Conservation (phyloP, 37 sponge, comb jelly and placozoan genomes). For the Theonella swinhoei region DNA sequence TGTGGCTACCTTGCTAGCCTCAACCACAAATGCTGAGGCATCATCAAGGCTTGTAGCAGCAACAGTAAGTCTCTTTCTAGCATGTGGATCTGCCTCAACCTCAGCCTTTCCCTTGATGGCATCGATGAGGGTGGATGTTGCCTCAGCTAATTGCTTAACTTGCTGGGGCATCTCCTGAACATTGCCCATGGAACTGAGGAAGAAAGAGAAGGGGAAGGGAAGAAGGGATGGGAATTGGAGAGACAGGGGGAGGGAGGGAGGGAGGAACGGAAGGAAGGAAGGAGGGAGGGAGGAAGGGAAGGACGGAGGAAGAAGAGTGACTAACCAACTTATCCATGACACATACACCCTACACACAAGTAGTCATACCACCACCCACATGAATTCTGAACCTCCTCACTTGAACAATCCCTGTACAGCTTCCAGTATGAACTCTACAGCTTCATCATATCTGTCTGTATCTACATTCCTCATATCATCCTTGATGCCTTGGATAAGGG, state of each 20-base stretch:
- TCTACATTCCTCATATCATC: conserved; percentile 10
- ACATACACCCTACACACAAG: neutral
- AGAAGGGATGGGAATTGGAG: no score
- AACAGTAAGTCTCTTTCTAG: conserved; percentile 63
- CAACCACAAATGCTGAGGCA: conserved; percentile 95
- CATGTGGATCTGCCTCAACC: conserved; percentile 82
- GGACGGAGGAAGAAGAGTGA: neutral
- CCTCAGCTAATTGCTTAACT: conserved; percentile 37
- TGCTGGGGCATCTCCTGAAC: conserved; percentile 28
- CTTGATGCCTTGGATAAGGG: conserved; percentile 38
- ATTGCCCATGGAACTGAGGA: conserved; percentile 8
- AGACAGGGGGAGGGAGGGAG: no score
- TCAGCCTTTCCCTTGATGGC: conserved; percentile 84
- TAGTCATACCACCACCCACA: no score
- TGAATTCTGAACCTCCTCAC: neutral
- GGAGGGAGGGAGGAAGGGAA: neutral
- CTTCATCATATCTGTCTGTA: conserved; percentile 18
- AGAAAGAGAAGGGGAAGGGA: no score
- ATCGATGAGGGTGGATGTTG: conserved; percentile 25
- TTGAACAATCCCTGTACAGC: conserved; percentile 12
- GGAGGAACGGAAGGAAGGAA: neutral
- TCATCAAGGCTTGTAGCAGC: conserved; percentile 92
- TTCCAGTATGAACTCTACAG: conserved; percentile 15
- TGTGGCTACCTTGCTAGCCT: conserved; percentile 89
- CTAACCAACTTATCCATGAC: neutral